Conservation (phyloP, 2,888 invertebrate species). For the Linhomoeus sp. region DNA sequence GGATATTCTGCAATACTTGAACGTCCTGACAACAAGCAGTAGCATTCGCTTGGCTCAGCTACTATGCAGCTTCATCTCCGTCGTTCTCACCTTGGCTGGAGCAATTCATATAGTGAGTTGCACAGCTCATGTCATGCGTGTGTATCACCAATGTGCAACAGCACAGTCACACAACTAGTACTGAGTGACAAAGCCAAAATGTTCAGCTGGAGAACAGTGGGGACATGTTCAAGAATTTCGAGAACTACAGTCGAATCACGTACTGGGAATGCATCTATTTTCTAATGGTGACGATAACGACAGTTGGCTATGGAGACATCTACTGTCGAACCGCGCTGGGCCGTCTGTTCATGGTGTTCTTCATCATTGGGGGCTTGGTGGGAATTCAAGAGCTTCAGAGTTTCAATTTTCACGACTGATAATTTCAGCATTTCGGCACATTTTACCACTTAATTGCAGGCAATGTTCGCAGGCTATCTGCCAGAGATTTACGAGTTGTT, state of each 20-base stretch:
- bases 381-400: background rate
- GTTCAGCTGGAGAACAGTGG: constrained; percentile 99
- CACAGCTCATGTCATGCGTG: too few species aligned
- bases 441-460: too few species aligned
- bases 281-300: constrained; percentile 81
- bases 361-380: constrained; percentile 98
- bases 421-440: too few species aligned
- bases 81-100: too few species aligned
- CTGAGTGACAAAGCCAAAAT: too few species aligned
- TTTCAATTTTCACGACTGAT: too few species aligned
- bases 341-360: constrained; percentile 93
- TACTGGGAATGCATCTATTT: constrained; percentile 99
- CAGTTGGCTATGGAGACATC: constrained; percentile 63
- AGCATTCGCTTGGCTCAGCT: constrained; percentile 97
- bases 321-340: constrained; percentile 89
- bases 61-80: constrained; percentile 96
- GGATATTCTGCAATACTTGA: constrained; percentile 98
- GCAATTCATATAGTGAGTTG: too few species aligned
- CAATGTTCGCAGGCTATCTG: constrained; percentile 99
- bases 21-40: constrained; percentile 97
- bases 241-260: too few species aligned
- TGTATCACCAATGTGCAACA: too few species aligned
- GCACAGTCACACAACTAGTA: too few species aligned
- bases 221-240: too few species aligned
- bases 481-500: constrained; percentile 99